These are phyloP conservation scores for Candidula unifasciata DNA, from an alignment of 2,888 invertebrate genomes.

Conservation along the genomic window DNA sequence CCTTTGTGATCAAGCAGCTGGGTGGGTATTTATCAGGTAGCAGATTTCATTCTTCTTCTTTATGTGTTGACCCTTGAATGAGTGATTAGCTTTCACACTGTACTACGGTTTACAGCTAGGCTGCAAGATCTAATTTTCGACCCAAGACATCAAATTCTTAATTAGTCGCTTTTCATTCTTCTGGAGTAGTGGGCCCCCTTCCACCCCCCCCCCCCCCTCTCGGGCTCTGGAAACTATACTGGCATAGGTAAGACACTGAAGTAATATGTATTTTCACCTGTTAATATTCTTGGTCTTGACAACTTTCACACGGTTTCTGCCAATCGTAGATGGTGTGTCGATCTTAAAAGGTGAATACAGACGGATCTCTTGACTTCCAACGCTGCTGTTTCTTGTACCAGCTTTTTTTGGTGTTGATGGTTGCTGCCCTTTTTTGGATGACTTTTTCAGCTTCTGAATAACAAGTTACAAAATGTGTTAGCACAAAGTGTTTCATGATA, in stretches of 20 bases:
- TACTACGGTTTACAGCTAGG: no score
- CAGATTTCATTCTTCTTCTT: no score
- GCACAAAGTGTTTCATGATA: not conserved
- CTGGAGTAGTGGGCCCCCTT: no score
- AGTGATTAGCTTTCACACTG: no score
- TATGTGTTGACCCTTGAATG: no score
- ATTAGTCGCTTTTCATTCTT: no score
- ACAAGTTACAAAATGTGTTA: not conserved
- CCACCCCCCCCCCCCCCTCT: no score
- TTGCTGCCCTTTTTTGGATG: slow-evolving; percentile 61
- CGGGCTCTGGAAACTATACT: no score
- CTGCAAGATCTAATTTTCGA: no score
- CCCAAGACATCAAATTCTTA: no score
- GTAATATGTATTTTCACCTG: not conserved
- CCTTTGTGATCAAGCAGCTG: no score
- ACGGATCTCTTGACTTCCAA: slow-evolving; percentile 57
- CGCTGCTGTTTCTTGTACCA: slow-evolving; percentile 24
- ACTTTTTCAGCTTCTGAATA: slow-evolving; percentile 65
- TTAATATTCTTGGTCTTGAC: not conserved
- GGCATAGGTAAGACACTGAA: not conserved
- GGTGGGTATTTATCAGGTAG: no score
- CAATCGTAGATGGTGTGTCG: slow-evolving; percentile 62
- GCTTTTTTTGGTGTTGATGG: slow-evolving; percentile 56
- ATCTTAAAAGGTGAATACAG: slow-evolving; percentile 70
- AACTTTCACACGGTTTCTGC: slow-evolving; percentile 9